Conservation (phyloP, 2,113 vertebrate genomes). For the Python bivittatus region DNA sequence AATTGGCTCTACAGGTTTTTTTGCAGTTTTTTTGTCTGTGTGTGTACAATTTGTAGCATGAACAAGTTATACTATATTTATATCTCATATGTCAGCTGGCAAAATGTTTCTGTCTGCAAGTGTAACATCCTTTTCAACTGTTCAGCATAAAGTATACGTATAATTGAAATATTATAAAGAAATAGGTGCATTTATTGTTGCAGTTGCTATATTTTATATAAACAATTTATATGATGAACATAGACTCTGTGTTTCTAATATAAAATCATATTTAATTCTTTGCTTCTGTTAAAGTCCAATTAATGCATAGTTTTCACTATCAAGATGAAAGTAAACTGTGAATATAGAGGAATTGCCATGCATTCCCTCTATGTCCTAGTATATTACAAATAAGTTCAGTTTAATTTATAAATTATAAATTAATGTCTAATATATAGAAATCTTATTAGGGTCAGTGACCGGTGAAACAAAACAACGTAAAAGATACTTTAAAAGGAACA, state of each 20-base stretch:
- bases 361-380: background rate
- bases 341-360: background rate
- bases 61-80: background rate
- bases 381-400: background rate
- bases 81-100: background rate
- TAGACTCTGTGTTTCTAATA: background rate
- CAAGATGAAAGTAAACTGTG: conserved; percentile 55
- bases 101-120: conserved; percentile 42
- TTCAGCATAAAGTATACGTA: conserved; percentile 26
- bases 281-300: conserved; percentile 1
- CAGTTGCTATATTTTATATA: background rate
- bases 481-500: background rate
- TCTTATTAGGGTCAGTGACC: background rate
- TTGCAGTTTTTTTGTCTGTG: background rate
- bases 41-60: conserved; percentile 1
- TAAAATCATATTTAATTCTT: background rate
- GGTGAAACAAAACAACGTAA: background rate
- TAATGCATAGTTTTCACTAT: conserved; percentile 9
- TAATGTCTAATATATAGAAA: background rate
- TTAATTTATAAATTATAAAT: background rate
- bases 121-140: conserved; percentile 22
- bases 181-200: background rate
- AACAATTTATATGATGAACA: background rate
- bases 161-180: background rate
- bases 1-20: conserved; percentile 44